Percentiles rank a stretch among this genome's conserved stretches.
Conservation (phyloP, 2,888 invertebrate species). For the Ariolimax columbianus region DNA sequence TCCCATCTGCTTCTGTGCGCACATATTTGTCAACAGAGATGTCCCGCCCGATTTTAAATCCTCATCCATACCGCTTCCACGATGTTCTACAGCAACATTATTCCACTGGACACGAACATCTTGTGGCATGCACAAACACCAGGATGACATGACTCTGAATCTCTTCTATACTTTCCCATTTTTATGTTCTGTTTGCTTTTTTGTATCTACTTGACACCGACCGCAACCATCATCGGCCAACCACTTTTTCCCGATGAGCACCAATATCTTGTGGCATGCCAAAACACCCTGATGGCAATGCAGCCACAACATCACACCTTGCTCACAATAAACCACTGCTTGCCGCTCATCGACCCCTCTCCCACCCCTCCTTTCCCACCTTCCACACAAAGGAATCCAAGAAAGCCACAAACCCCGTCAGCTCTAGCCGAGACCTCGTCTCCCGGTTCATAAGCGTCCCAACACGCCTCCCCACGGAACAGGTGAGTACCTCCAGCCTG, state of each 20-base stretch:
- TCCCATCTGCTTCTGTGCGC: no score
- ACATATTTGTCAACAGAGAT: no score
- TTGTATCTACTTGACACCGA: no score
- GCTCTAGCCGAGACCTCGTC: slow-evolving; percentile 55
- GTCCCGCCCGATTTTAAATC: no score
- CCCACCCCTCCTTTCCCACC: background rate
- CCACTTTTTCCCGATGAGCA: background rate
- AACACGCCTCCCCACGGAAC: slow-evolving; percentile 54
- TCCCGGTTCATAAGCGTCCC: slow-evolving; percentile 58
- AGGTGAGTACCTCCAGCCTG: slow-evolving; percentile 45
- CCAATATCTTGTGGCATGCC: slow-evolving; percentile 3
- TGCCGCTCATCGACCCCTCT: slow-evolving; percentile 23
- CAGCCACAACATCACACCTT: background rate
- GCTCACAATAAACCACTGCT: background rate
- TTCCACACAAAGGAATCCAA: slow-evolving; percentile 35
- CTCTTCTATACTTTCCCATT: no score
- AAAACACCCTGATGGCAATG: background rate
- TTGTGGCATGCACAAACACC: no score
- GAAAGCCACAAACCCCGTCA: slow-evolving; percentile 25
- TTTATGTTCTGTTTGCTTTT: no score
- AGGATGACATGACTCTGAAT: no score
- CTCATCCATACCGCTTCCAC: no score
- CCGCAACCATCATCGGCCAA: background rate
- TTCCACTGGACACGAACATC: no score
- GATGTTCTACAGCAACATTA: no score